A percentile compares a stretch with the other conserved stretches of the same genome.
phyloP scores from a whole-genome alignment of 53 echinoderm and acorn worm genomes.

The Echinarachnius parma region DNA sequence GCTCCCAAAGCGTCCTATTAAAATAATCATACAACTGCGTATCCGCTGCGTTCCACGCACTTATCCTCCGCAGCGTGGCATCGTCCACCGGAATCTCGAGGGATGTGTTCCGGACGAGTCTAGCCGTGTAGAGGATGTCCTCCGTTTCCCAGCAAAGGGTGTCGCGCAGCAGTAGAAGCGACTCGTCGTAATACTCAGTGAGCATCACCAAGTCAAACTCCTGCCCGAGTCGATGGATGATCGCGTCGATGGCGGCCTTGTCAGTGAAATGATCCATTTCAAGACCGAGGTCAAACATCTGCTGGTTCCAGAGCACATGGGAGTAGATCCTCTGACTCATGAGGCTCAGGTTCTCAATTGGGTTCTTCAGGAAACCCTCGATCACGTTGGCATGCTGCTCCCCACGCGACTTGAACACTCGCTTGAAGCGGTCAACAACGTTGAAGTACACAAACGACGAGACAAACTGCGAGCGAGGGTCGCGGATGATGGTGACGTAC shows the following conservation, averaged over 20 bases:
- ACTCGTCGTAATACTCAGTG: constrained; percentile 59
- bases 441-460: constrained; percentile 63
- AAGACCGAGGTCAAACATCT: constrained; percentile 61
- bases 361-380: constrained; percentile 37
- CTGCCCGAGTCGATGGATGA: constrained; percentile 10
- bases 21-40: constrained; percentile 54
- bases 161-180: constrained; percentile 50
- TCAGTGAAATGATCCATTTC: constrained; percentile 27
- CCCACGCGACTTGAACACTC: constrained; percentile 24
- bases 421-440: constrained; percentile 22
- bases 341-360: constrained; percentile 8
- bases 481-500: constrained; percentile 62
- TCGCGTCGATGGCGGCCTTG: constrained; percentile 6
- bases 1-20: constrained; percentile 60
- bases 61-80: constrained; percentile 18
- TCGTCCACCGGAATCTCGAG: constrained; percentile 9
- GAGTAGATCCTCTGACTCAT: constrained; percentile 19
- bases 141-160: constrained; percentile 54
- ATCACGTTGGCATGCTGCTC: constrained; percentile 28
- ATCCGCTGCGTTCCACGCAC: constrained; percentile 53
- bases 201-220: constrained; percentile 65
- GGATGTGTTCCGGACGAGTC: constrained; percentile 34
- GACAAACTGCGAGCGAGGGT: constrained; percentile 54
- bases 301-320: constrained; percentile 35
- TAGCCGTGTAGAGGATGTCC: constrained; percentile 56